These are phyloP conservation scores for Physeter macrocephalus DNA, from an alignment of 2,113 vertebrate species.

Conservation along the genomic window DNA sequence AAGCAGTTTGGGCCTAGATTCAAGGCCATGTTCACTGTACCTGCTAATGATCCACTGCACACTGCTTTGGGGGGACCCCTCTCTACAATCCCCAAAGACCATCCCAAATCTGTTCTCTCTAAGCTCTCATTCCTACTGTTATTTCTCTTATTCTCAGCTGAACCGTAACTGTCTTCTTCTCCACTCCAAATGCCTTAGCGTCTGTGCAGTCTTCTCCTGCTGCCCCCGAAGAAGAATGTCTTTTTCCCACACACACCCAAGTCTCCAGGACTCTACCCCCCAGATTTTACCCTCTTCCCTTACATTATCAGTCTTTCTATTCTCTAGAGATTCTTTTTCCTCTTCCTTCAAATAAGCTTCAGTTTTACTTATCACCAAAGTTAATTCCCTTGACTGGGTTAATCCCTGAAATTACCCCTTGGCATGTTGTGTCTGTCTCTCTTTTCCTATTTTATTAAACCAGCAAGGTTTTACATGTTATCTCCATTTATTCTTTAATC, in stretches of 20 bases:
- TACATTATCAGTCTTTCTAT: background rate
- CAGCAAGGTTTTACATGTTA: background rate
- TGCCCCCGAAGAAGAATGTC: background rate
- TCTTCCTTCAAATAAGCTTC: background rate
- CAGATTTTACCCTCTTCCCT: background rate
- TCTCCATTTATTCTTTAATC: background rate
- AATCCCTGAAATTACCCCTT: background rate
- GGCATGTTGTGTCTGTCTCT: background rate
- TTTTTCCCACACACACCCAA: background rate
- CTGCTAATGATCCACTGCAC: background rate
- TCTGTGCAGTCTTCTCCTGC: background rate
- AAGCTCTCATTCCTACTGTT: background rate
- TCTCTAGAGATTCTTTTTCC: background rate
- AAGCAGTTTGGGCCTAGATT: background rate
- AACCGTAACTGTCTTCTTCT: background rate
- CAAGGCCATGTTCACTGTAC: background rate
- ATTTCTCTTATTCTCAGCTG: background rate
- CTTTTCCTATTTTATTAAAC: background rate
- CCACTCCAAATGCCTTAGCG: background rate
- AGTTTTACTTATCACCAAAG: background rate
- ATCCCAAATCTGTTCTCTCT: background rate
- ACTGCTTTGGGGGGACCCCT: background rate
- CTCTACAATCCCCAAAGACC: background rate
- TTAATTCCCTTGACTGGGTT: background rate
- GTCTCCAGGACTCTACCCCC: background rate